phyloP scores from a whole-genome alignment of 1,140 invertebrate species.

The Pseudomyrmex sp. region DNA sequence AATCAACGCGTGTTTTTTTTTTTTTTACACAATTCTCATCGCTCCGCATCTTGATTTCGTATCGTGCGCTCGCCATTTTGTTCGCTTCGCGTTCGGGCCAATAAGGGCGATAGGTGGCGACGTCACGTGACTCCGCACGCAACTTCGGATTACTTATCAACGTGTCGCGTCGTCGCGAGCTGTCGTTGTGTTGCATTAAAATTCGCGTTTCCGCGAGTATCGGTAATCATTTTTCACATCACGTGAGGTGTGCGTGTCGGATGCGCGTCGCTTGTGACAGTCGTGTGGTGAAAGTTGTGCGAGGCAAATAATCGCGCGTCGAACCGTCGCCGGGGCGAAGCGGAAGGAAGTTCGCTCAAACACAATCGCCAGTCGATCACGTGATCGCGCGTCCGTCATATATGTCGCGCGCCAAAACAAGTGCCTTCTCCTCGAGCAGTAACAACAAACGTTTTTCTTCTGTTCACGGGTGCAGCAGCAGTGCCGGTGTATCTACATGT shows the following conservation, averaged over 20 bases:
- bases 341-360: neutral
- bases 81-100: neutral
- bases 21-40: conserved; percentile 6
- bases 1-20: neutral
- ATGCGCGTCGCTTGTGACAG: neutral
- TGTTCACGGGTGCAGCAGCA: no score
- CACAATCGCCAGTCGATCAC: neutral
- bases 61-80: conserved; percentile 24
- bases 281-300: neutral
- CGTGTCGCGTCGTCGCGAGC: no score
- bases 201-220: neutral
- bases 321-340: neutral
- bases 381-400: conserved; percentile 27
- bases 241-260: neutral
- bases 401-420: conserved; percentile 27
- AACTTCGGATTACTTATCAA: no score
- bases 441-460: neutral
- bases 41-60: neutral
- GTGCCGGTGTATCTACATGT: neutral
- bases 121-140: conserved; percentile 18
- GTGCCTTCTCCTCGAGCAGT: neutral
- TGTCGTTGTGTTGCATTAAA: neutral
- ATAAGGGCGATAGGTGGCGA: neutral
- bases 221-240: neutral
- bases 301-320: neutral